Conservation (phyloP, 2,113 vertebrate species). For the Bucco capensis region DNA sequence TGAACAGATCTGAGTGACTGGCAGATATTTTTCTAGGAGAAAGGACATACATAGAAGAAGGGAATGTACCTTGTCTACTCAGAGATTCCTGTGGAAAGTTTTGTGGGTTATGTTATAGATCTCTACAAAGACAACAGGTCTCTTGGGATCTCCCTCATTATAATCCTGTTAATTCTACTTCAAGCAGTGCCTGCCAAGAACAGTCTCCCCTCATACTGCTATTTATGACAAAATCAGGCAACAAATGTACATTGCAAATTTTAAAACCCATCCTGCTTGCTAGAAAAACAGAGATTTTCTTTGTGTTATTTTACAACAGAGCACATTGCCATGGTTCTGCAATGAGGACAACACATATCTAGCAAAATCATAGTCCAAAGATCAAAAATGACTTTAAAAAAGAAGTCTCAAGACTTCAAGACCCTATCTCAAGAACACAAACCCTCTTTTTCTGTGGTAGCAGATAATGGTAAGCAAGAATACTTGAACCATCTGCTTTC, state of each 20-base stretch:
- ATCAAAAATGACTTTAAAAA: background rate
- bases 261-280: background rate
- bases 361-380: background rate
- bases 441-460: background rate
- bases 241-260: background rate
- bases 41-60: background rate
- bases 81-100: background rate
- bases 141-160: background rate
- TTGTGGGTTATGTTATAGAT: background rate
- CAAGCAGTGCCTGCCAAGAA: conserved; percentile 3
- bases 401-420: too few relatives aligned
- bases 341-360: background rate
- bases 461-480: background rate
- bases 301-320: background rate
- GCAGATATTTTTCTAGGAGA: background rate
- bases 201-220: background rate
- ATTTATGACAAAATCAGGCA: conserved; percentile 34
- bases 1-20: background rate
- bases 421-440: background rate
- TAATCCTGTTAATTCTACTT: conserved; percentile 1
- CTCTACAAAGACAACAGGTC: background rate
- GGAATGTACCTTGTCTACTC: background rate
- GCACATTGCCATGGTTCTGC: background rate
- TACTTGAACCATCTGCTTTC: background rate
- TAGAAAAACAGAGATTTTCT: background rate